These are phyloP conservation scores for Dendrolimus punctatus DNA, from an alignment of 1,140 invertebrate genomes.

Conservation along the genomic window DNA sequence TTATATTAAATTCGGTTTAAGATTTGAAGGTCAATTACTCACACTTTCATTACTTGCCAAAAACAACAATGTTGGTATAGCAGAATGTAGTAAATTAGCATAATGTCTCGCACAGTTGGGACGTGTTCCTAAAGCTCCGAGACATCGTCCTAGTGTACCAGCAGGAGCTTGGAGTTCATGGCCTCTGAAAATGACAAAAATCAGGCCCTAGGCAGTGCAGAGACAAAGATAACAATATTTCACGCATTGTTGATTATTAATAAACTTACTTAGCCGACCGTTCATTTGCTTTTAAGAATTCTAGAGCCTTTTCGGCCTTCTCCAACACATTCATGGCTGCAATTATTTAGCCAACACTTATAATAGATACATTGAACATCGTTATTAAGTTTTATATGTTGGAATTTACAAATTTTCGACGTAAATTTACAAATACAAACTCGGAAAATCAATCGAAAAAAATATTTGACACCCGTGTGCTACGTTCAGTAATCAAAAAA, in stretches of 20 bases:
- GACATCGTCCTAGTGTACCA: slow-evolving; percentile 55
- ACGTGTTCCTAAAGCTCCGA: slow-evolving; percentile 56
- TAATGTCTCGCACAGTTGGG: slow-evolving; percentile 60
- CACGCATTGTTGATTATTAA: slow-evolving; percentile 9
- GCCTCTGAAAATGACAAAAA: slow-evolving; percentile 36
- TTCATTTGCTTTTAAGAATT: slow-evolving; percentile 58
- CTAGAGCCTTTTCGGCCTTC: slow-evolving; percentile 66
- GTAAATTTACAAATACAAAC: slow-evolving; percentile 29
- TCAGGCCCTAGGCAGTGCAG: neutral
- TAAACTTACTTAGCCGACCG: slow-evolving; percentile 52
- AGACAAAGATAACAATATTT: too few species aligned
- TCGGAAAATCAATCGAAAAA: slow-evolving; percentile 26
- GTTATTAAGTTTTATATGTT: slow-evolving; percentile 5
- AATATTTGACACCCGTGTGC: too few species aligned
- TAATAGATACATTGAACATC: slow-evolving; percentile 14
- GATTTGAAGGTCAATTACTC: slow-evolving; percentile 24
- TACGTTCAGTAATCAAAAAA: too few species aligned
- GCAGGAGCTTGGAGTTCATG: slow-evolving; percentile 62
- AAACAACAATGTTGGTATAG: slow-evolving; percentile 52
- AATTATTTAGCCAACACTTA: slow-evolving; percentile 13
- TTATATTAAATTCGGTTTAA: slow-evolving; percentile 2
- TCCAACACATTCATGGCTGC: slow-evolving; percentile 61
- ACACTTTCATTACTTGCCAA: slow-evolving; percentile 66
- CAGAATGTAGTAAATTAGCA: slow-evolving; percentile 53
- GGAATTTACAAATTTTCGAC: slow-evolving; percentile 17